Evolutionary conservation across 2,797 vertebrate species (phyloP).

Genomic region (Sebastes itinus): DNA sequence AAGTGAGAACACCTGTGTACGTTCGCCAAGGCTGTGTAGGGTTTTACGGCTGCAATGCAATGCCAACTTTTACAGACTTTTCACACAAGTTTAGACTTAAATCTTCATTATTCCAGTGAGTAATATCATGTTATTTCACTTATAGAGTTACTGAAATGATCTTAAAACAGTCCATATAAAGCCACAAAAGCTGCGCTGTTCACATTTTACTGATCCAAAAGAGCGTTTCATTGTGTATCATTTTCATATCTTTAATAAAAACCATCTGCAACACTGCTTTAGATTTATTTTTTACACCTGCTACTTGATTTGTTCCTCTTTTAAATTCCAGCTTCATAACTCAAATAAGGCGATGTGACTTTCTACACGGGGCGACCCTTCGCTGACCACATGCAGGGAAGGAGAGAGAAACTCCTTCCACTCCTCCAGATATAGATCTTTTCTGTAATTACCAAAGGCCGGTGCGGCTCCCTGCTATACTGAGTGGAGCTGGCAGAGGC

Average conservation of each 20-base stretch:
- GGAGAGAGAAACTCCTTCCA: not conserved
- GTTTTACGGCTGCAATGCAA: too few relatives aligned
- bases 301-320: not conserved
- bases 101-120: too few relatives aligned
- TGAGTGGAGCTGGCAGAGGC: slow-evolving; percentile 77
- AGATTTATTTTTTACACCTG: not conserved
- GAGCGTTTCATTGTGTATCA: not conserved
- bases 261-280: not conserved
- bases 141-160: not conserved
- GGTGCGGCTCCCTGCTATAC: slow-evolving; percentile 46
- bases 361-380: not conserved
- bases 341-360: not conserved
- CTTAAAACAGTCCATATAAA: not conserved
- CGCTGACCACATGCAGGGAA: not conserved
- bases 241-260: not conserved
- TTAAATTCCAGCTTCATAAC: not conserved
- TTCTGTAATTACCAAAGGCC: slow-evolving; percentile 67
- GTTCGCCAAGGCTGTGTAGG: fast-evolving
- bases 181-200: not conserved
- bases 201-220: not conserved
- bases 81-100: too few relatives aligned
- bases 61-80: too few relatives aligned
- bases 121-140: too few relatives aligned
- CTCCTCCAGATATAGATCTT: slow-evolving; percentile 24
- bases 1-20: too few relatives aligned